Percentiles rank a stretch among this genome's conserved stretches.
Evolutionary conservation across 2,888 invertebrate species (phyloP).

Genomic region (Stenodera caucasica): DNA sequence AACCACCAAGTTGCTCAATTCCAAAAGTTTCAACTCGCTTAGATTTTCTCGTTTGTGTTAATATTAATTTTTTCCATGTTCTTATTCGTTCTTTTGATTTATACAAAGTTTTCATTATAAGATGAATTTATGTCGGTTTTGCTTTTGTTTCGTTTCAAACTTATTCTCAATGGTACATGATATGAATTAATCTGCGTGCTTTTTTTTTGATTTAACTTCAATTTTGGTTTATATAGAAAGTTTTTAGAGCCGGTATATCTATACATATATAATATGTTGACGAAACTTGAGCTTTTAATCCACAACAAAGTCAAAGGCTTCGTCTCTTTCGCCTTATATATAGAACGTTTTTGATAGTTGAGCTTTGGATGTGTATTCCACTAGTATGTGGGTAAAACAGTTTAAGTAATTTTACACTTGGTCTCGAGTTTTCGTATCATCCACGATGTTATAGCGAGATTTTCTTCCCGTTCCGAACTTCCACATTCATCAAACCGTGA

Average conservation of each 20-base stretch:
- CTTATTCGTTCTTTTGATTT: neutral
- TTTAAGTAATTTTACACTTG: conserved; percentile 5
- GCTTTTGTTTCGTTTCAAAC: neutral
- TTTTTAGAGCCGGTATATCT: neutral
- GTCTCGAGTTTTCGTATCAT: neutral
- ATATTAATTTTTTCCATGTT: neutral
- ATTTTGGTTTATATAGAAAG: conserved; percentile 2
- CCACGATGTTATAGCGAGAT: too few species aligned
- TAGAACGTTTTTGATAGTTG: conserved; percentile 6
- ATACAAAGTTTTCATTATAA: neutral
- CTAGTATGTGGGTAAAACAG: conserved; percentile 1
- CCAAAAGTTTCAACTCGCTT: neutral
- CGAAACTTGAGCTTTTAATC: conserved; percentile 25
- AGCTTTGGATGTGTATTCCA: conserved; percentile 1
- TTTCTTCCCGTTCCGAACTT: neutral
- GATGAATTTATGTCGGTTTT: neutral
- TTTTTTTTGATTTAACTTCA: neutral
- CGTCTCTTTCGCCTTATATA: neutral
- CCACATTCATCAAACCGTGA: neutral
- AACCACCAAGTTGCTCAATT: neutral
- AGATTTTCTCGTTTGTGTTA: neutral
- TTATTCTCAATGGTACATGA: too few species aligned
- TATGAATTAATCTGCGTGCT: neutral
- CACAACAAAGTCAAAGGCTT: conserved; percentile 28
- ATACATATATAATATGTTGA: neutral